Conservation (phyloP, 2,797 vertebrate genomes). For the Apodemus agrarius region DNA sequence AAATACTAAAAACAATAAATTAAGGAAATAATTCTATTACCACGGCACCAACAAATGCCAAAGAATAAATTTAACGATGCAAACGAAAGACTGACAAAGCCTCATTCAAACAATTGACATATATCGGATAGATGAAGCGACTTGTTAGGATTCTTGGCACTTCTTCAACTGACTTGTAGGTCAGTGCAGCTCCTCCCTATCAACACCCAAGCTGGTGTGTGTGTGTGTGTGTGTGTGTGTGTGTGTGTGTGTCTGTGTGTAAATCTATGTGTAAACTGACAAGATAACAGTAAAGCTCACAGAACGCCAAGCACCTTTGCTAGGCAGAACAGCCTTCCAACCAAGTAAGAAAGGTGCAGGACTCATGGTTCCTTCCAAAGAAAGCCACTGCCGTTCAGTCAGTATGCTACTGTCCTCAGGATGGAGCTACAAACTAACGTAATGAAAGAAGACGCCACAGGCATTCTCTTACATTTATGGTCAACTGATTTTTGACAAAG, state of each 20-base stretch:
- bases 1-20: slow-evolving; percentile 5
- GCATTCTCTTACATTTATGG: not conserved
- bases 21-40: slow-evolving; percentile 6
- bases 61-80: not conserved
- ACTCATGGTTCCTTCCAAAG: not conserved
- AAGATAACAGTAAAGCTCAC: not conserved
- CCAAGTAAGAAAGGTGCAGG: not conserved
- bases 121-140: not conserved
- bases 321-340: not conserved
- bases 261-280: not conserved
- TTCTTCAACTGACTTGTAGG: not conserved
- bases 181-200: not conserved
- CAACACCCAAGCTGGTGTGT: not conserved
- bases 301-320: too few species aligned
- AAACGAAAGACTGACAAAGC: not conserved
- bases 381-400: not conserved
- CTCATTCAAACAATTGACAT: not conserved
- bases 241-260: not conserved
- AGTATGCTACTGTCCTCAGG: too few species aligned
- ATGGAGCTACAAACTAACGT: not conserved
- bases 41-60: not conserved
- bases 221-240: not conserved
- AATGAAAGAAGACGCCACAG: not conserved
- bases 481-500: not conserved
- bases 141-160: not conserved